Evolutionary conservation across 2,113 vertebrate genomes (phyloP).

Genomic region (Amphilophus citrinellus): DNA sequence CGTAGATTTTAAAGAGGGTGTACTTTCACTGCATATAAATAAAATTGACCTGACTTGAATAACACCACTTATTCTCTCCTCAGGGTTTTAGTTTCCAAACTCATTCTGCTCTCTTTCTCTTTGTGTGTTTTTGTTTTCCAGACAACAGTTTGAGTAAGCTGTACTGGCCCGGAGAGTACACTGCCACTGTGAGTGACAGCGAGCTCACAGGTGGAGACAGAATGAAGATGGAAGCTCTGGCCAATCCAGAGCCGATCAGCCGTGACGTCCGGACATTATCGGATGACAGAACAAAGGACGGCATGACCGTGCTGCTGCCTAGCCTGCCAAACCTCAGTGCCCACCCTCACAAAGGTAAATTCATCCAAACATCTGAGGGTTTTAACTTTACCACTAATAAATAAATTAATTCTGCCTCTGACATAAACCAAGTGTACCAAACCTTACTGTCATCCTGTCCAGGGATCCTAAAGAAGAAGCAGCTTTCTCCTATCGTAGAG

Average conservation of each 20-base stretch:
- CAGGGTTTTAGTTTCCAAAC: too few species aligned
- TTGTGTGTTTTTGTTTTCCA: conserved; percentile 34
- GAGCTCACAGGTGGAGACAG: conserved; percentile 64
- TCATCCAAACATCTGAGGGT: neutral
- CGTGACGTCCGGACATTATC: neutral
- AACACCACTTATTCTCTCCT: too few species aligned
- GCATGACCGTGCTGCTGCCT: conserved; percentile 69
- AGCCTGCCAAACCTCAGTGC: conserved; percentile 76
- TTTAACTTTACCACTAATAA: neutral
- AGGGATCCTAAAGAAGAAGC: conserved; percentile 93
- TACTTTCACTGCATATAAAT: too few species aligned
- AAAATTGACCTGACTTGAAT: too few species aligned
- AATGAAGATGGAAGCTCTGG: conserved; percentile 61
- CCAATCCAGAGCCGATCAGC: conserved; percentile 44
- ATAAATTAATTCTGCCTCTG: neutral
- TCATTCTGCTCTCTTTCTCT: neutral
- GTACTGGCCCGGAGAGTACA: conserved; percentile 86
- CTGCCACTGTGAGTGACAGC: conserved; percentile 70
- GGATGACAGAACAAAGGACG: conserved; percentile 69
- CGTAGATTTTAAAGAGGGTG: too few species aligned
- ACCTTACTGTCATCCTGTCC: neutral
- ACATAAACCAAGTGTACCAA: neutral
- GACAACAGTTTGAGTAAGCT: conserved; percentile 75
- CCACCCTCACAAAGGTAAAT: conserved; percentile 88
- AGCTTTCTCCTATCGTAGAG: conserved; percentile 88